Percentiles rank a stretch among this genome's conserved stretches.
Conservation (phyloP, 1,140 invertebrate species). For the Drosophila nigromelanica region DNA sequence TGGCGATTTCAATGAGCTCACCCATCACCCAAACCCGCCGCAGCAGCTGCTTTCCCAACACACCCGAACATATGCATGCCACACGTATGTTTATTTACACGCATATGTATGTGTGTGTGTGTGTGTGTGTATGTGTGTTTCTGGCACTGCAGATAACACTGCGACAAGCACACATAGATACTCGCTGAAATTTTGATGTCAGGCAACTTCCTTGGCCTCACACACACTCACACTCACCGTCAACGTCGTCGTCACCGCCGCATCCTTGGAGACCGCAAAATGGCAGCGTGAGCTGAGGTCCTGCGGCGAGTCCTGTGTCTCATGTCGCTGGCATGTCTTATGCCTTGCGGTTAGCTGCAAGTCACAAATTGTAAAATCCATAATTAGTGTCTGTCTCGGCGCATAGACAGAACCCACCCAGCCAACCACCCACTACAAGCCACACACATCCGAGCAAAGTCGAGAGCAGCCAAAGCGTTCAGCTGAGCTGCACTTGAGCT, state of each 20-base stretch:
- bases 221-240: constrained; percentile 3
- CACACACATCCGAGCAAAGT: not conserved
- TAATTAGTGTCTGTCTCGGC: constrained; percentile 79
- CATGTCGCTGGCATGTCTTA: constrained; percentile 40
- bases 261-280: constrained; percentile 56
- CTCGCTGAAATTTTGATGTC: constrained; percentile 39
- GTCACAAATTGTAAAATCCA: constrained; percentile 79
- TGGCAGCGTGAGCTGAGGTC: constrained; percentile 41
- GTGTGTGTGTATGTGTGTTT: constrained; percentile 19
- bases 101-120: constrained; percentile 19
- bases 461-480: constrained; percentile 28
- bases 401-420: constrained; percentile 39
- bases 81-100: constrained; percentile 5
- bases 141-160: constrained; percentile 35
- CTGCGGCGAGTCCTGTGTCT: constrained; percentile 2
- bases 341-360: constrained; percentile 67
- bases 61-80: constrained; percentile 12
- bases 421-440: constrained; percentile 19
- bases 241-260: constrained; percentile 2
- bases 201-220: constrained; percentile 36
- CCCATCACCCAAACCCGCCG: not conserved
- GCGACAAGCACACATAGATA: constrained; percentile 40
- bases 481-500: constrained; percentile 72
- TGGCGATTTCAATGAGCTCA: constrained; percentile 68
- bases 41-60: not conserved